Evolutionary conservation across 2,113 vertebrate genomes (phyloP).

Genomic region (Podiceps cristatus): DNA sequence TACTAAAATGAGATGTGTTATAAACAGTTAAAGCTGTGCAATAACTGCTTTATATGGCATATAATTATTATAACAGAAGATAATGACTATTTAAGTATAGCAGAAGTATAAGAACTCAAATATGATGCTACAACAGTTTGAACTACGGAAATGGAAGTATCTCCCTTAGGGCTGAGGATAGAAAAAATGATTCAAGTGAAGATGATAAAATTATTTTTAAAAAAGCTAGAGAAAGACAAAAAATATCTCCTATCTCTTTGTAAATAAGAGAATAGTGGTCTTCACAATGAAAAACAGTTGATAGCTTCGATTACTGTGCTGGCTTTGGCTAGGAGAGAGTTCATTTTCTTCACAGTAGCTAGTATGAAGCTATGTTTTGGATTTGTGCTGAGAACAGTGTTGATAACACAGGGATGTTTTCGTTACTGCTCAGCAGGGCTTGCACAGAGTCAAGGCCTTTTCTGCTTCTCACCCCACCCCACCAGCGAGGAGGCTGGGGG

Average conservation of each 20-base stretch:
- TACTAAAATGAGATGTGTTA: not conserved
- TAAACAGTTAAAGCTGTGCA: conserved; percentile 7
- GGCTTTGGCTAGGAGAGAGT: too few species aligned
- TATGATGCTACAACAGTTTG: not conserved
- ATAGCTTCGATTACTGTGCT: not conserved
- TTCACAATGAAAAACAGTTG: not conserved
- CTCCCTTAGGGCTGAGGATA: not conserved
- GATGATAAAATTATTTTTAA: not conserved
- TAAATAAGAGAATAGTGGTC: not conserved
- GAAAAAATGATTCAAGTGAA: not conserved
- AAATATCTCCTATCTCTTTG: not conserved
- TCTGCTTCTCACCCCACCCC: too few species aligned
- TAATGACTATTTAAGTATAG: conserved; percentile 44
- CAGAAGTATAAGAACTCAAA: not conserved
- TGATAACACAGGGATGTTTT: too few species aligned
- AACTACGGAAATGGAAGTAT: not conserved
- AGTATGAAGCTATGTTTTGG: too few species aligned
- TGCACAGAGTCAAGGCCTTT: too few species aligned
- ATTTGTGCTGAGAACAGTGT: too few species aligned
- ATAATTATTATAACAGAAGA: conserved; percentile 32
- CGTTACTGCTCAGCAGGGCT: too few species aligned
- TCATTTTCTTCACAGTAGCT: too few species aligned
- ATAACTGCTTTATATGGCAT: conserved; percentile 8
- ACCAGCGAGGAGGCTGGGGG: too few species aligned
- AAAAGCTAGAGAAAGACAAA: not conserved